Evolutionary conservation across 2,113 vertebrate species (phyloP).

Genomic region (Pipa parva): DNA sequence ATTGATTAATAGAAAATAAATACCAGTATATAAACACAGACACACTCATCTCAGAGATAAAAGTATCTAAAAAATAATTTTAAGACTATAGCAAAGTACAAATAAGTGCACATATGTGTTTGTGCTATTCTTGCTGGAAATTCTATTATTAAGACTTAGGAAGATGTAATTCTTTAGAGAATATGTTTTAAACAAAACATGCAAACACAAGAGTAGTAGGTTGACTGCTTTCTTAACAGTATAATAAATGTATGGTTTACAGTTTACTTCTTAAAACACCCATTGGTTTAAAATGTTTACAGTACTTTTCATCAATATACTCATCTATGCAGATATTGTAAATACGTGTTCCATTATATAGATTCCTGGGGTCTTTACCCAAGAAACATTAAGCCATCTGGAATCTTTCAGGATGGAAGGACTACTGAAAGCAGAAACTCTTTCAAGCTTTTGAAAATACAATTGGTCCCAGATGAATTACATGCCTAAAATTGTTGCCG

Average conservation of each 20-base stretch:
- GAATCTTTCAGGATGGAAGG: conserved; percentile 58
- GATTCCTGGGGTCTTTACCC: conserved; percentile 56
- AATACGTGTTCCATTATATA: conserved; percentile 55
- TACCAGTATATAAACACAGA: no score
- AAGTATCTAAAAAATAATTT: no score
- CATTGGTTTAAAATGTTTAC: conserved; percentile 45
- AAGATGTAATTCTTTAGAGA: no score
- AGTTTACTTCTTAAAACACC: conserved; percentile 50
- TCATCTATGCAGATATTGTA: conserved; percentile 49
- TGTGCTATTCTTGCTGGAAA: no score
- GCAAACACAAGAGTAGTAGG: not conserved
- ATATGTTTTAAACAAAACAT: conserved; percentile 17
- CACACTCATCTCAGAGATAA: no score
- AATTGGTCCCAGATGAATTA: conserved; percentile 53
- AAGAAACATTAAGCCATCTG: conserved; percentile 58
- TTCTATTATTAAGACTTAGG: no score
- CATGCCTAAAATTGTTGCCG: conserved; percentile 45
- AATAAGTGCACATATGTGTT: no score
- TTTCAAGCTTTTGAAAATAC: conserved; percentile 57
- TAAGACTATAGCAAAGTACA: no score
- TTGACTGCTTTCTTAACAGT: not conserved
- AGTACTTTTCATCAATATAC: conserved; percentile 45
- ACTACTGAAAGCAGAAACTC: conserved; percentile 58
- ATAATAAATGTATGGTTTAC: conserved; percentile 44
- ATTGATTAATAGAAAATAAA: no score